A percentile compares a stretch with the other conserved stretches of the same genome.
These are phyloP conservation scores for Ceratitis capitata DNA, from an alignment of 1,140 invertebrate genomes.

Conservation along the genomic window DNA sequence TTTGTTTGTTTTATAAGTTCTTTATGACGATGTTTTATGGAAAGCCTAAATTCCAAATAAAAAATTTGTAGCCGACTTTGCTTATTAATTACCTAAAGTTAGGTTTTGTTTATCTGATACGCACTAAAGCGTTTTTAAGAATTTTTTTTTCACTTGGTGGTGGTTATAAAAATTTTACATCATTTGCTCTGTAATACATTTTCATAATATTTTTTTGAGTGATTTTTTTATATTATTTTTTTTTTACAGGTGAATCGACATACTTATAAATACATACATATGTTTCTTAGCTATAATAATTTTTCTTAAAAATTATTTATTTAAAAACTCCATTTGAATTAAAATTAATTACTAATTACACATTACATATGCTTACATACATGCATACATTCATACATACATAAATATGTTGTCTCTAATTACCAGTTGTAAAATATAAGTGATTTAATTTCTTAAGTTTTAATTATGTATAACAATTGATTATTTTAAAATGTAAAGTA, in stretches of 20 bases:
- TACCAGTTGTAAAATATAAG: conserved; percentile 25
- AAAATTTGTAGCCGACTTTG: too few relatives aligned
- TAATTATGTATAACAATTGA: conserved; percentile 15
- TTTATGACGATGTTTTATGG: too few relatives aligned
- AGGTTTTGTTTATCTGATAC: too few relatives aligned
- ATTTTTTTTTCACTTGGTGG: background rate
- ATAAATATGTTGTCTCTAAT: background rate
- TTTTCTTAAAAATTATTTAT: background rate
- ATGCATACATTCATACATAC: background rate
- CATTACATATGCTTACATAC: too few relatives aligned
- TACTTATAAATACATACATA: conserved; percentile 32
- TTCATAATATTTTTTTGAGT: background rate
- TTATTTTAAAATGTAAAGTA: conserved; percentile 25
- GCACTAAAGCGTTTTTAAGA: too few relatives aligned
- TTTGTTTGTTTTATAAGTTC: too few relatives aligned
- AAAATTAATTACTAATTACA: too few relatives aligned
- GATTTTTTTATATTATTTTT: conserved; percentile 8
- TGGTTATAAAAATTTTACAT: background rate
- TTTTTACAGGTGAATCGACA: conserved; percentile 32
- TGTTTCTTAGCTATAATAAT: background rate
- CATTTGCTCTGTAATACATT: background rate
- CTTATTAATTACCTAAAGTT: too few relatives aligned
- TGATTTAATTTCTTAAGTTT: background rate
- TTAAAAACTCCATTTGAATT: background rate
- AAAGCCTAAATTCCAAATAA: too few relatives aligned